phyloP scores from a whole-genome alignment of 2,113 vertebrate genomes.

The Heptranchias perlo region DNA sequence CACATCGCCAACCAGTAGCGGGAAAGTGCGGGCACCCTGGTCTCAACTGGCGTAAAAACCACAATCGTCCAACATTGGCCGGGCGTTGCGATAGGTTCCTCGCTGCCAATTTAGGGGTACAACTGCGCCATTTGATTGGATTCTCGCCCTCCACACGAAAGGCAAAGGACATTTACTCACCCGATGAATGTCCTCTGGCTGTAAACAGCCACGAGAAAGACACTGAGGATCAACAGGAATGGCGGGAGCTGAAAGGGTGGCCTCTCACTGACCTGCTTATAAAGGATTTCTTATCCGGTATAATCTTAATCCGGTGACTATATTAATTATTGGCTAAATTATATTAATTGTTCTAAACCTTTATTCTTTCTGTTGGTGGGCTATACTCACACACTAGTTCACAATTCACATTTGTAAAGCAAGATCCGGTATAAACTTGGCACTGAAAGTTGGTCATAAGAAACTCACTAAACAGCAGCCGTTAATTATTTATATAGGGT shows the following conservation, averaged over 20 bases:
- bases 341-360: neutral
- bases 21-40: no score
- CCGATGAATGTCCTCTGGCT: conserved; percentile 67
- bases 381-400: neutral
- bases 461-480: neutral
- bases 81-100: neutral
- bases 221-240: conserved; percentile 44
- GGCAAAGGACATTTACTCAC: conserved; percentile 56
- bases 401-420: neutral
- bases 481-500: neutral
- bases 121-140: neutral
- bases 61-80: neutral
- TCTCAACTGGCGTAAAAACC: no score
- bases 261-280: neutral
- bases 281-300: neutral
- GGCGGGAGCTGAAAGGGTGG: neutral
- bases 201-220: conserved; percentile 51
- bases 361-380: neutral
- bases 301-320: neutral
- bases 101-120: no score
- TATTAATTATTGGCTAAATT: neutral
- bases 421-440: neutral
- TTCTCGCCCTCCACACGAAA: neutral
- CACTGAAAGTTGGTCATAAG: neutral
- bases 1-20: no score